Conservation (phyloP, 1,140 invertebrate genomes). For the Drosophila bocki region DNA sequence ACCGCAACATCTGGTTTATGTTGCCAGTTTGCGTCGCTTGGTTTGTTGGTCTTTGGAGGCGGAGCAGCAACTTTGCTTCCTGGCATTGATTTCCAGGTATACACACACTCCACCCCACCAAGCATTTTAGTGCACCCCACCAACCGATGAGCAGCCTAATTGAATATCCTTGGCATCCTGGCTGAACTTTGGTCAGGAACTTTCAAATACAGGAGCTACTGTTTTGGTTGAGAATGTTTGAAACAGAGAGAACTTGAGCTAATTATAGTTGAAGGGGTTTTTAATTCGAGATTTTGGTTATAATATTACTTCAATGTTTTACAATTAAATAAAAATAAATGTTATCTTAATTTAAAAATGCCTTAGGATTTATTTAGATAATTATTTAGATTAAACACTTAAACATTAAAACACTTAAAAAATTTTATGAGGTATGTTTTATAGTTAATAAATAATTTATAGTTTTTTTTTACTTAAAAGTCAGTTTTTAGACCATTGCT, state of each 20-base stretch:
- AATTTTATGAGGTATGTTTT: too few relatives aligned
- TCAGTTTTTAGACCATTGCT: too few relatives aligned
- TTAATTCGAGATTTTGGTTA: not conserved
- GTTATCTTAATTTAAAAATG: not conserved
- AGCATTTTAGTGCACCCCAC: not conserved
- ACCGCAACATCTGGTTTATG: conserved; percentile 79
- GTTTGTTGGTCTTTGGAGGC: conserved; percentile 23
- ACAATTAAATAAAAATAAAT: not conserved
- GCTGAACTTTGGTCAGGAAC: not conserved
- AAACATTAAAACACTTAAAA: too few relatives aligned
- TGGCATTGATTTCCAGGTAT: conserved; percentile 60
- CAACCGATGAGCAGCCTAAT: conserved; percentile 53
- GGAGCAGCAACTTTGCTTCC: conserved; percentile 25
- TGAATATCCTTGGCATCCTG: conserved; percentile 52
- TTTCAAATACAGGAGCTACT: conserved; percentile 11
- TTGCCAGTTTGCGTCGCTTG: conserved; percentile 39
- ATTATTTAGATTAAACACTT: not conserved
- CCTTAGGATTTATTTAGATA: not conserved
- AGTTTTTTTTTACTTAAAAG: too few relatives aligned
- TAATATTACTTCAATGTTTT: too few relatives aligned
- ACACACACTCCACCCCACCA: conserved; percentile 21
- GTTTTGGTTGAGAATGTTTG: not conserved
- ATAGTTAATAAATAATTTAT: too few relatives aligned
- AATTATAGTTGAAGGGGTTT: not conserved
- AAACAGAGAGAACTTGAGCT: too few relatives aligned